Percentiles rank a stretch among this genome's conserved stretches.
Evolutionary conservation across 2,888 invertebrate genomes (phyloP).

Genomic region (Sarcophaga rosellei): DNA sequence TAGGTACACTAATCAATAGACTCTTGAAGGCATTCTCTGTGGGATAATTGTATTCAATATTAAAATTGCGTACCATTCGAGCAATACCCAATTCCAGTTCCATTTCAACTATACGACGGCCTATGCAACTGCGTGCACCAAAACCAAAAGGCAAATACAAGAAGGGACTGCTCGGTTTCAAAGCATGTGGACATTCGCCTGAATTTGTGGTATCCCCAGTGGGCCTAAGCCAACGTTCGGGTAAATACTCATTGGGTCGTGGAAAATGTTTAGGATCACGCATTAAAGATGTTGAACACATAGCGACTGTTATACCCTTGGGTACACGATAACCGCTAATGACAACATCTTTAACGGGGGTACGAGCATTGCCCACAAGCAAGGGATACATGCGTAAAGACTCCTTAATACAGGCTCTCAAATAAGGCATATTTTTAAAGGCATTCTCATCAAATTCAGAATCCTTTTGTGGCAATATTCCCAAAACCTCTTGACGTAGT

Average conservation of each 20-base stretch:
- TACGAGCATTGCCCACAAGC: constrained; percentile 83
- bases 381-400: constrained; percentile 85
- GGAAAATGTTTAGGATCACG: constrained; percentile 80
- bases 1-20: constrained; percentile 77
- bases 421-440: constrained; percentile 83
- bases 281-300: constrained; percentile 83
- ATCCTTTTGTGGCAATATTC: constrained; percentile 78
- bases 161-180: constrained; percentile 79
- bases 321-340: constrained; percentile 86
- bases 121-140: constrained; percentile 87
- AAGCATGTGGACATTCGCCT: constrained; percentile 84
- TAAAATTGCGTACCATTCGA: constrained; percentile 80
- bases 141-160: constrained; percentile 85
- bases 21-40: constrained; percentile 75
- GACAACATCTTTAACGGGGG: constrained; percentile 83
- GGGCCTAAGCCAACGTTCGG: constrained; percentile 87
- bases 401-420: constrained; percentile 89
- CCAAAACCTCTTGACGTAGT: constrained; percentile 84
- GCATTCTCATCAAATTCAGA: constrained; percentile 81
- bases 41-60: constrained; percentile 76
- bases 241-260: constrained; percentile 84
- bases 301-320: constrained; percentile 86
- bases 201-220: constrained; percentile 81
- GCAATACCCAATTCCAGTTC: constrained; percentile 83
- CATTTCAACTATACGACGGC: constrained; percentile 88